Evolutionary conservation across 2,113 vertebrate genomes (phyloP), one percentile per base, ranked within the genome.

Genomic region (Gymnorhina tibicen): DNA sequence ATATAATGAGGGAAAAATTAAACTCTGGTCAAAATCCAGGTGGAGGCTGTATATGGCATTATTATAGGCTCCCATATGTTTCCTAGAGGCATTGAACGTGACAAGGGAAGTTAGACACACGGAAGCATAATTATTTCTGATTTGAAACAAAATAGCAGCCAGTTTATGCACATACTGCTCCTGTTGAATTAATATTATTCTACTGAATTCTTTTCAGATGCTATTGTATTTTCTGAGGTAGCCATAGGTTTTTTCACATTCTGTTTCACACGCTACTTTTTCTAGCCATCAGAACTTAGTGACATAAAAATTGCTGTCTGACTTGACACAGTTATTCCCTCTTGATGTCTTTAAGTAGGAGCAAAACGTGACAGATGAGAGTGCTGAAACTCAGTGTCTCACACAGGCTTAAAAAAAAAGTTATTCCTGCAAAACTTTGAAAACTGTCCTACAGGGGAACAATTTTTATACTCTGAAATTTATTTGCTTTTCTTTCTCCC

Each of bases 291-390:
- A 91, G 86, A 90, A 89, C 11, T 90, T 69, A 74, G 76, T 86
- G 95, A 95, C 89, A 95, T 47, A 94, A 88, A 97, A 95, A 96
- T 84, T 93, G 74, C 78, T 92, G 46, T 75, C 72, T 66, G 94
- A 93, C 55, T 41, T 85, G 91, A 93, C 89, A 94, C 1, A 9
- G 69, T 93, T 91, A 91, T 94, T 96, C 95, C 82, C 69, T 89
- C 95, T 63, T 87, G 85, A 93, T 91, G 46, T 37, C 67, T 69
- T 89, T 87, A 85, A 92, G 66, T 13, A 83, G 81, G 50, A 87
- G 74, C 63, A 50, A 20, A 94, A 96, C 35, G 58, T 95, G 92
- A 89, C 84, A 96, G 88, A 75, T 84, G 82, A 96, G 74, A 91
- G 77, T 9, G 33, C 27, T 85, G 77, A 67, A 92, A 85, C 50